A percentile compares a stretch with the other conserved stretches of the same genome.
phyloP scores from a whole-genome alignment of 1,140 invertebrate genomes.

The roundworm (Caenorhabditis elegans) region DNA sequence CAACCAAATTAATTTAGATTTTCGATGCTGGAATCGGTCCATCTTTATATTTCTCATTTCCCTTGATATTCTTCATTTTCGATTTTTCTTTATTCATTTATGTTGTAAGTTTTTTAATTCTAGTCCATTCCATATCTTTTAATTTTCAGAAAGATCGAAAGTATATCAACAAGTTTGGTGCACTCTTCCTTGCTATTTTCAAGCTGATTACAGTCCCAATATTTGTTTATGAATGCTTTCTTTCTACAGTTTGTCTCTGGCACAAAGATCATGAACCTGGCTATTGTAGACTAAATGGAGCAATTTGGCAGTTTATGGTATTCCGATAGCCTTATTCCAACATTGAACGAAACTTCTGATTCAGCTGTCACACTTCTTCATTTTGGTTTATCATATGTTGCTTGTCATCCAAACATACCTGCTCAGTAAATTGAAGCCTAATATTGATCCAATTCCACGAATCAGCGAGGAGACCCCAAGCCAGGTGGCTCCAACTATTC shows the following conservation, averaged over 20 bases:
- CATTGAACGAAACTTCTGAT: background rate
- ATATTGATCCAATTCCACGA: background rate
- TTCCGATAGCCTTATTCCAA: background rate
- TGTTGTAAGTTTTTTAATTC: background rate
- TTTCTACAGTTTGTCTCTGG: background rate
- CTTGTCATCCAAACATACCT: background rate
- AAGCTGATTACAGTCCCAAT: background rate
- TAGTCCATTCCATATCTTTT: no score
- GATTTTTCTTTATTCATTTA: background rate
- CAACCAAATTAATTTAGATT: background rate
- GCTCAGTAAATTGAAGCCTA: background rate
- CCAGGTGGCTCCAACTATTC: background rate
- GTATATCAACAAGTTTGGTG: slow-evolving; percentile 3
- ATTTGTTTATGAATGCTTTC: background rate
- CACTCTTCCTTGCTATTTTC: background rate
- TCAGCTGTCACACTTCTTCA: slow-evolving; percentile 10
- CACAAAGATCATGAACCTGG: background rate
- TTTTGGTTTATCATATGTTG: background rate
- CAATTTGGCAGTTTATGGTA: background rate
- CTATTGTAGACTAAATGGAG: background rate
- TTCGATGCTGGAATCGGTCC: background rate
- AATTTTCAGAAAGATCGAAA: background rate
- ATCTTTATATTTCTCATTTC: background rate
- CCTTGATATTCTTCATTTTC: background rate
- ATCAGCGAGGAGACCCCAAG: background rate